Base-by-base conservation (phyloP, 2,797 vertebrate genomes). In the Melanotaenia pygmaea region DNA sequence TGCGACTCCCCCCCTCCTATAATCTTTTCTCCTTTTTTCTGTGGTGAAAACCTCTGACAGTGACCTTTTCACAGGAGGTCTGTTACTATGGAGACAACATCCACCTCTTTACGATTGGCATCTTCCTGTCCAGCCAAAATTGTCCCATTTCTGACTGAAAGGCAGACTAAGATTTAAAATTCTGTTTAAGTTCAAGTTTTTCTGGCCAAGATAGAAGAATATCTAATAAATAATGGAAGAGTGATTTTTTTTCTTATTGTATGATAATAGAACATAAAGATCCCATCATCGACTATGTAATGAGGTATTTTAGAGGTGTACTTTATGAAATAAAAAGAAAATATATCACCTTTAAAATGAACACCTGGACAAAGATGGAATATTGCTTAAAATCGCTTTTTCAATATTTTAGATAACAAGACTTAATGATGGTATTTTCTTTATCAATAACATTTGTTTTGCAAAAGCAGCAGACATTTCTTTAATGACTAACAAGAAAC, bases 21-120 rank as follows among this genome's bases (percentile, higher is more conserved):
- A 94, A 94, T 94, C 92, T 88, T 59, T 86, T 65, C 81, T 90
- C 86, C 90, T 95, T 79, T 91, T 91, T 85, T 95, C 95, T 94
- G 92, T 95, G 95, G 20, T 47, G 79, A 94, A 96, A 95, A 94
- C 93, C 93, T 95, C 94, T 94, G 91, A 95, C 92, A 91, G 92
- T 97, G 96, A 99, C 96, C 97, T 99, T 98, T 97, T 94, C 93
- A 73, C 93, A 94, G 92, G 94, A 96, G 95, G 95, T 95, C 95
- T 95, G 97, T 98, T 97, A 93, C 97, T 96, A 98, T 97, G 96
- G 95, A 94, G 97, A 99, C 97, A 61, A 91, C 79, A 93, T 93
- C 94, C 79, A 74, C 74, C 76, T 77, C 85, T 78, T 81, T 32
- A 40, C 77, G 72, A 86, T 85, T 84, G 82, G 79, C 84, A 83